Conservation (phyloP, 2,113 vertebrate genomes). For the Edolisoma coerulescens region DNA sequence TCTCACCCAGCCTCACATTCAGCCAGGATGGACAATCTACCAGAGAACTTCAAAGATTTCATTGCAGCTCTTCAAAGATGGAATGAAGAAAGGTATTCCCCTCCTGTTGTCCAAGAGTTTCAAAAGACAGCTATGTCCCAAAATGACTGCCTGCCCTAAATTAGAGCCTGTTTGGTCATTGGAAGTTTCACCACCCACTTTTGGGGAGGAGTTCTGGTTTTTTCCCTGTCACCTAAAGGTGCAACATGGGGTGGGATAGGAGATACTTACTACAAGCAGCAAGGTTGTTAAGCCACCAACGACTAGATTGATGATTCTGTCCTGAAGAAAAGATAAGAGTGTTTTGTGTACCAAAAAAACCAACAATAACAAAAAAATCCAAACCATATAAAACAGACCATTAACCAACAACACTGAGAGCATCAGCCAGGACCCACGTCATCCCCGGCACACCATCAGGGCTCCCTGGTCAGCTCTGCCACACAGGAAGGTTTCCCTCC, state of each 20-base stretch:
- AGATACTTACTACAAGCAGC: conserved; percentile 89
- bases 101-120: neutral
- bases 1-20: neutral
- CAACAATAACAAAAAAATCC: neutral
- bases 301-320: conserved; percentile 91
- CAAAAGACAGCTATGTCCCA: neutral
- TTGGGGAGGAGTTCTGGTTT: neutral
- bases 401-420: neutral
- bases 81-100: neutral
- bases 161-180: neutral
- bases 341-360: neutral
- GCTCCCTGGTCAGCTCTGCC: neutral
- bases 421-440: neutral
- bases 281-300: conserved; percentile 86
- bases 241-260: accelerated
- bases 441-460: neutral
- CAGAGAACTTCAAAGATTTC: neutral
- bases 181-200: accelerated
- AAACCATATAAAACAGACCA: neutral
- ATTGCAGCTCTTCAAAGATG: neutral
- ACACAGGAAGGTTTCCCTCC: neutral
- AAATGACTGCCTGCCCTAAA: neutral
- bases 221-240: neutral
- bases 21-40: neutral
- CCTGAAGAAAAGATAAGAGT: conserved; percentile 70